Conservation (phyloP, 2,113 vertebrate species). For the Anhinga anhinga region DNA sequence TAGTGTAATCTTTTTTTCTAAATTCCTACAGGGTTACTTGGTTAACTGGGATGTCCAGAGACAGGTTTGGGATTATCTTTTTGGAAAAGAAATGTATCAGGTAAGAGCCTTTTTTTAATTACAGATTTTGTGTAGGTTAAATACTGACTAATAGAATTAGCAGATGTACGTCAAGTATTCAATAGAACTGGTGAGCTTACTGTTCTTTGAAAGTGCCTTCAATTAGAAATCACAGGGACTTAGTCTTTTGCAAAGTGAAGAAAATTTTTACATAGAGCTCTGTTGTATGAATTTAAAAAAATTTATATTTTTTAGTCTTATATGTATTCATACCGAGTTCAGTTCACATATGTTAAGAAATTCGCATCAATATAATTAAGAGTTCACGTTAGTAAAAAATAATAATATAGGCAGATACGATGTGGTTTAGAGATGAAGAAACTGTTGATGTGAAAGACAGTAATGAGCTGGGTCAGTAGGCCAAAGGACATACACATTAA, state of each 20-base stretch:
- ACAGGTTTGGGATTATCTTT: conserved; percentile 98
- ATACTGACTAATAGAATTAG: neutral
- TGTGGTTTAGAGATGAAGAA: neutral
- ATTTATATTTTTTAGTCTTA: neutral
- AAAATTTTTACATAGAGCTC: neutral
- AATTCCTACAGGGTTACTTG: conserved; percentile 87
- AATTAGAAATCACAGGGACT: neutral
- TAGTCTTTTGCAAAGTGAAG: neutral
- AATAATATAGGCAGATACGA: neutral
- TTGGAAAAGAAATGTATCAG: conserved; percentile 99
- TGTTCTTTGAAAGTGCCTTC: neutral
- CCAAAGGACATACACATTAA: neutral
- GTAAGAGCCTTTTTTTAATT: conserved; percentile 69
- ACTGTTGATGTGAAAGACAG: neutral
- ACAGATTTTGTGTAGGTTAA: neutral
- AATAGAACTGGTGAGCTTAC: neutral
- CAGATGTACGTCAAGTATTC: neutral
- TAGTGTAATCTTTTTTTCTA: neutral
- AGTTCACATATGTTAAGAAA: neutral
- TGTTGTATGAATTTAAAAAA: neutral
- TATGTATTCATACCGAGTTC: neutral
- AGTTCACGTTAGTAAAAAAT: neutral
- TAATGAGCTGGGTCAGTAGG: neutral
- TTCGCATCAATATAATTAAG: neutral
- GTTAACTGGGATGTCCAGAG: conserved; percentile 99